Evolutionary conservation across 2,113 vertebrate species (phyloP).

Genomic region (Strigops habroptila): DNA sequence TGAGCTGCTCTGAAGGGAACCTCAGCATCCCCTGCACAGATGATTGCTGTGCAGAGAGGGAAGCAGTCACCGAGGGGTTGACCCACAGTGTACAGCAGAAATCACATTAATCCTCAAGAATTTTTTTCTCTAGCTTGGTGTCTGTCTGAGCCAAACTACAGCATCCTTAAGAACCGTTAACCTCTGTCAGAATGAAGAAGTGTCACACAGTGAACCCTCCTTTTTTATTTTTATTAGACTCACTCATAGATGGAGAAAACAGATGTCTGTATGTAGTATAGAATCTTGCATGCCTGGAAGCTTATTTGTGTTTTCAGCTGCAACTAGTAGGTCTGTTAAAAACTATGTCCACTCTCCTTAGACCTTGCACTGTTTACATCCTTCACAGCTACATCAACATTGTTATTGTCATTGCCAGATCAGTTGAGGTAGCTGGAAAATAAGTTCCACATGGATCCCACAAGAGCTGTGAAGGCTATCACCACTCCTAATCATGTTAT

Average conservation of each 20-base stretch:
- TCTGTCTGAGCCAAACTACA: not conserved
- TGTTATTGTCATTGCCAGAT: not conserved
- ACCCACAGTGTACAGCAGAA: rapidly evolving
- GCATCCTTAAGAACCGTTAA: not conserved
- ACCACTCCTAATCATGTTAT: not conserved
- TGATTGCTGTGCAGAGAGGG: not conserved
- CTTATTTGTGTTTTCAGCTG: not conserved
- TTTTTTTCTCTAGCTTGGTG: not conserved
- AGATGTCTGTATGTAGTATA: not conserved
- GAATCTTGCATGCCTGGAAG: not conserved
- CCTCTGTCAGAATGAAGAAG: not conserved
- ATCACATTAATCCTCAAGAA: not conserved
- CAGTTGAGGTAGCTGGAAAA: not conserved
- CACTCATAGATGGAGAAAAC: not conserved
- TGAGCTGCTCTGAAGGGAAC: not conserved
- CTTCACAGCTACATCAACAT: not conserved
- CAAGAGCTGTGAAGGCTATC: not conserved
- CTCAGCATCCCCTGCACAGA: not conserved
- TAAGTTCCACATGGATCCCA: not conserved
- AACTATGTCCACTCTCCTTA: not conserved
- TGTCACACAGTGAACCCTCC: not conserved
- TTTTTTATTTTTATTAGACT: not conserved
- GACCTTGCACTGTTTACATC: not conserved
- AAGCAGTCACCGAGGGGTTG: not conserved
- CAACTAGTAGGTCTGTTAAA: not conserved